These are phyloP conservation scores for Kryphioiulus occultus DNA, from an alignment of 2,888 invertebrate species.

Conservation along the genomic window DNA sequence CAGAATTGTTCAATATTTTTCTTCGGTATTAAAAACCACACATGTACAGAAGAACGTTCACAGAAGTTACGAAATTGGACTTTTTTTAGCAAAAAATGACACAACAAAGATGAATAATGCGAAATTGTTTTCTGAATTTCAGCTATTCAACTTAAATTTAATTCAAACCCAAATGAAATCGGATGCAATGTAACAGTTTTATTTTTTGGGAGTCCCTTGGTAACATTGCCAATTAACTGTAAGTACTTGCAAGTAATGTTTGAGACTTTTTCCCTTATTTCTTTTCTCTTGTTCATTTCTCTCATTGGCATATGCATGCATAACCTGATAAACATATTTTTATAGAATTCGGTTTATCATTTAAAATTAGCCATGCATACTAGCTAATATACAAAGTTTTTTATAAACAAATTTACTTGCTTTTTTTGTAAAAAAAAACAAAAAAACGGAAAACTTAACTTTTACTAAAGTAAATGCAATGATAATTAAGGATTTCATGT, in stretches of 20 bases:
- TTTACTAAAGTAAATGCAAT: neutral
- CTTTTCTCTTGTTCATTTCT: too few species aligned
- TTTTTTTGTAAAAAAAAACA: too few species aligned
- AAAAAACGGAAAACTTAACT: neutral
- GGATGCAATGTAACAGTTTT: neutral
- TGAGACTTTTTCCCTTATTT: neutral
- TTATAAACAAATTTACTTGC: too few species aligned
- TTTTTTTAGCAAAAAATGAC: too few species aligned
- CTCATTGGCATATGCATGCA: neutral
- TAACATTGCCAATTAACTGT: neutral
- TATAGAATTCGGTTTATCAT: neutral
- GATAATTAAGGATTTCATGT: too few species aligned
- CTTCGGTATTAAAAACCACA: too few species aligned
- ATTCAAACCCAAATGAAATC: neutral
- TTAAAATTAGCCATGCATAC: too few species aligned
- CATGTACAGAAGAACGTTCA: too few species aligned
- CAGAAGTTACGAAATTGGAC: too few species aligned
- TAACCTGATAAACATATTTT: neutral
- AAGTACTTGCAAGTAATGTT: neutral
- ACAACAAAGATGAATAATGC: too few species aligned
- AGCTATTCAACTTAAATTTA: neutral
- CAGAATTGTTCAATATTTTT: too few species aligned
- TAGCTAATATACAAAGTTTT: too few species aligned
- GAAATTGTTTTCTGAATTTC: neutral
- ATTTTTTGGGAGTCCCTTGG: neutral